Base-by-base conservation (phyloP, 37 sponge, comb jelly and placozoan genomes). In the Agelas oroides region DNA sequence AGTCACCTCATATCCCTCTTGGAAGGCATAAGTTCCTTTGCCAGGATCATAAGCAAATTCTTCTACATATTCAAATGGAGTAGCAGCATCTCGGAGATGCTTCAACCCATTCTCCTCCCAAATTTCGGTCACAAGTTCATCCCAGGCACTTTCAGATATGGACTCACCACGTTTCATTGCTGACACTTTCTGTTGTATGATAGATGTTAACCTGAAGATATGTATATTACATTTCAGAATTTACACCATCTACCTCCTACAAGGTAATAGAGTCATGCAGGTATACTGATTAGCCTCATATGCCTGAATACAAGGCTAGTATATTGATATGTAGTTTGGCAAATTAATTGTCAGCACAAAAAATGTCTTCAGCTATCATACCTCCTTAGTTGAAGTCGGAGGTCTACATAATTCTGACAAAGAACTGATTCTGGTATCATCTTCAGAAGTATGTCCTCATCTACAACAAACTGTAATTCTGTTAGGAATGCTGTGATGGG, bases 341-440 rank as follows among this genome's bases (percentile, higher is more conserved):
- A n/a, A n/a, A n/a, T n/a, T n/a, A n/a, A n/a, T n/a, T n/a, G n/a
- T n/a, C n/a, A n/a, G n/a, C n/a, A n/a, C n/a, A n/a, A n/a, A n/a
- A n/a, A n/a, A n/a, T n/a, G n/a, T n/a, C n/a, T n/a, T n/a, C n/a
- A n/a, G n/a, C n/a, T n/a, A n/a, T 1, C 16, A 13, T 70, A 82
- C 84, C 79, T 80, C 8, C 72, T 54, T 0, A 87, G 61, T 54
- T 8, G 53, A 13, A 87, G 17, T 70, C 88, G 30, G 46, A 87
- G 36, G 36, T 53, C 60, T 8, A 87, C 71, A 80, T 87, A 87
- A 14, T 87, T 76, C 32, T 87, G 72, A 5, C 57, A n/a, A 15
- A 1, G 30, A 11, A 87, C 63, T 1, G 59, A 39, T 20, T 70
- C 53, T 36, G 88, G 88, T 53, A 87, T 66, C 25, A 76, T 19